Percentiles rank a stretch among this genome's conserved stretches.
Evolutionary conservation across 2,888 invertebrate species (phyloP).

Genomic region (Chloroclysta siterata): DNA sequence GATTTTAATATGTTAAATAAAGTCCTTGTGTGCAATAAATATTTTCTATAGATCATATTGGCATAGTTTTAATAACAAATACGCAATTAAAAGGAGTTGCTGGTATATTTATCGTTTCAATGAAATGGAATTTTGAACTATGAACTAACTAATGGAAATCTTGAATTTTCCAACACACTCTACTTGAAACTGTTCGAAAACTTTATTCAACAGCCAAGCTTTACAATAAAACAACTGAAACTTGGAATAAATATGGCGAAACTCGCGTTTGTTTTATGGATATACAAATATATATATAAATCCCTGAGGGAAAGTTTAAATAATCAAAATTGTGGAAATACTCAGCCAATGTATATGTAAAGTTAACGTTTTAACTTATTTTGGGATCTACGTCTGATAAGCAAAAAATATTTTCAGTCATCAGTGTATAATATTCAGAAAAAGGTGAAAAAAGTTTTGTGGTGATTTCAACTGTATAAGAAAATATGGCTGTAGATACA

Average conservation of each 20-base stretch:
- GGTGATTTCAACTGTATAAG: no score
- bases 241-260: slow-evolving; percentile 36
- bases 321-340: slow-evolving; percentile 24
- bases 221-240: slow-evolving; percentile 33
- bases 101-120: neutral
- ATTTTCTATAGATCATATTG: no score
- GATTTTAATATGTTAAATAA: no score
- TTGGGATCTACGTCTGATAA: neutral
- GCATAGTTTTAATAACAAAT: no score
- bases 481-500: no score
- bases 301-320: slow-evolving; percentile 21
- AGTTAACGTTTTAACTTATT: neutral
- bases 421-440: neutral
- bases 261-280: slow-evolving; percentile 31
- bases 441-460: no score
- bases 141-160: slow-evolving; percentile 20
- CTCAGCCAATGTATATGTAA: slow-evolving; percentile 4
- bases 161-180: slow-evolving; percentile 6
- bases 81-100: neutral
- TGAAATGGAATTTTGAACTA: neutral
- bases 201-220: slow-evolving; percentile 25
- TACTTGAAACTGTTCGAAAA: slow-evolving; percentile 29
- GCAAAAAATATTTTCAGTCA: neutral
- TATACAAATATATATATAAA: slow-evolving; percentile 23
- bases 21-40: no score